Evolutionary conservation across 2,797 vertebrate species (phyloP), one percentile per base, ranked within the genome.

Genomic region (Lutjanus campechanus): DNA sequence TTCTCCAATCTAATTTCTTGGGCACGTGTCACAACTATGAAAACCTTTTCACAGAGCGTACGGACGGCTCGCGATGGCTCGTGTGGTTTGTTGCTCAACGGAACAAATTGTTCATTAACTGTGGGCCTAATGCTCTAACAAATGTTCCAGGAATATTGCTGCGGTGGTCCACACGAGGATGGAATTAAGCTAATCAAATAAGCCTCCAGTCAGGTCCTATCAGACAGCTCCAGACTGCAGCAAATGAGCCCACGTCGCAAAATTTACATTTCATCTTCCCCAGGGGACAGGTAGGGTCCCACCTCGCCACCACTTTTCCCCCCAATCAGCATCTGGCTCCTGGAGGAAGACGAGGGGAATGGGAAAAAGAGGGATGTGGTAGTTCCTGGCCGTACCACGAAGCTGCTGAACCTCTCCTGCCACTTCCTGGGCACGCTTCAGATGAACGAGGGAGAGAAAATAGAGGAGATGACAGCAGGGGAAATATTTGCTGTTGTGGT

Each of bases 121-220:
- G 60, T 77, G 77, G 73, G 83, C 82, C 84, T 91, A 91, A 91
- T 92, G 90, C 90, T 90, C 80, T 64, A 84, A 88, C 89, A 88
- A 94, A 92, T 90, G 92, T 91, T 87, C 79, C 88, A 79, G 89
- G 86, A 93, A 91, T 90, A 85, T 84, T 84, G 84, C 83, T 79
- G 89, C 40, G 73, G 88, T 92, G 90, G 91, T 93, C 93, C 88
- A 91, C 90, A 85, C 78, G 68, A 93, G 91, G 89, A 91, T 88
- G 88, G 94, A 94, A 92, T 95, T 94, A 94, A 93, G 89, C 91
- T 94, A 95, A 95, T 95, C 92, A 95, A 95, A 94, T 93, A 93
- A 93, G 93, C 93, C 93, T 89, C 90, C 82, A 95, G 94, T 92
- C 88, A 92, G 91, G 93, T 93, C 92, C 90, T 95, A 94, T 95